Evolutionary conservation across 2,888 invertebrate species (phyloP), one percentile per base, ranked within the genome.

Genomic region (Agrotis puta): DNA sequence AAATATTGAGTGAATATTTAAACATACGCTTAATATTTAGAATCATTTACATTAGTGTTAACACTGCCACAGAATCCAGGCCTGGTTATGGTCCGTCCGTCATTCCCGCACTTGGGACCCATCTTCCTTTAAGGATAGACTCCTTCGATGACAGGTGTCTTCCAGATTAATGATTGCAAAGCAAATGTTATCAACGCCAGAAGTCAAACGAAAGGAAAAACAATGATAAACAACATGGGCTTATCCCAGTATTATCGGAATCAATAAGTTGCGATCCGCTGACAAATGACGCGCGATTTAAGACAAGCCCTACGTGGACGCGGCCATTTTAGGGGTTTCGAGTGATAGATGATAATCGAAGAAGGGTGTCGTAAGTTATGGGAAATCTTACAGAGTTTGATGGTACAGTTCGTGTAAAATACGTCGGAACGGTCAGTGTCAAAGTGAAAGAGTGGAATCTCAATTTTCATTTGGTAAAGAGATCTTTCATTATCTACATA

Each of bases 261-360:
- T 90, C 90, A 90, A 88, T 90, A 87, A 79, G 56, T 66, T 27
- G 22, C 61, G 74, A 61, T 57, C 71, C 57, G 69, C 81, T 90
- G 89, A 92, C 88, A 90, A 91, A 92, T 89, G 92, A 88, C 77
- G 57, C 62, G 83, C 92, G 90, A 91, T 92, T 88, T 85, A 71
- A 78, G 69, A 79, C 85, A 84, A 91, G 84, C 91, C 87, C 75
- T 70, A 70, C 48, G 77, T 85, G 81, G 86, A 87, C 84, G 67
- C 70, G 69, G 68, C 79, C 70, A 73, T 68, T 59, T 65, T 56
- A 67, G 70, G 71, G 82, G 18, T 70, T 72, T 33, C 20, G 43
- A 20, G 57, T 87, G 87, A 90, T 88, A 51, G 67, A 87, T 86
- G 80, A 68, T 65, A n/a, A 61, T 65, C 45, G 58, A 14, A 22